Base-by-base conservation (phyloP, 2,113 vertebrate genomes). In the Siniperca knerii region DNA sequence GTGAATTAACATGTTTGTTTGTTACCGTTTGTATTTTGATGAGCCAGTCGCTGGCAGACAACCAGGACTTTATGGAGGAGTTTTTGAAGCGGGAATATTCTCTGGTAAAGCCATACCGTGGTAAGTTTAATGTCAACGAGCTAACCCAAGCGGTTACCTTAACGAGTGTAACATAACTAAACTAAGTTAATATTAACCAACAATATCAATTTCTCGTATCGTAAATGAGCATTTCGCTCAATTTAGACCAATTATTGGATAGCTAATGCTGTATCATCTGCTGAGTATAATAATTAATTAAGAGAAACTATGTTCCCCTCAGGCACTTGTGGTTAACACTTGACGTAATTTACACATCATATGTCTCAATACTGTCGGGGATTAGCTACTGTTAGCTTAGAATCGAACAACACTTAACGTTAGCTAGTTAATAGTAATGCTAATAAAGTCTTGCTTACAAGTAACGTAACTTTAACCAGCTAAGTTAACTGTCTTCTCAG, bases 41-140 rank as follows among this genome's bases (percentile, higher is more conserved):
- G 15, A 65, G 80, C 55, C 77, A 42, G 79, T 69, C 89, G 75
- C 50, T 89, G 86, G 92, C 93, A 25, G 87, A 96, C 75, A 85
- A 95, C 33, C 81, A 84, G 50, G 92, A 97, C 48, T 96, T 97
- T 58, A 90, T 93, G 55, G 97, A 97, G 60, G 97, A 98, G 48
- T 97, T 98, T 91, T 88, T 98, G 74, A 99, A 99, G 89, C 95
- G 97, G 75, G 98, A 99, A 84, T 97, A 97, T 79, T 98, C 97
- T 52, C 93, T 99, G 70, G 94, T 91, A 23, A 98, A 98, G 64
- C 98, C 98, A 0, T 99, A 99, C 90, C 96, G 97, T 80, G 97
- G 98, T 98, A 52, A 84, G 88, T 79, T 71, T 0, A 40, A 46
- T 35, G 50, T 69, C 33, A 25, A 2, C 33, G 35, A 37, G 4